These are phyloP conservation scores for Ridgeia piscesae DNA, from an alignment of 1,140 invertebrate genomes.

Conservation along the genomic window DNA sequence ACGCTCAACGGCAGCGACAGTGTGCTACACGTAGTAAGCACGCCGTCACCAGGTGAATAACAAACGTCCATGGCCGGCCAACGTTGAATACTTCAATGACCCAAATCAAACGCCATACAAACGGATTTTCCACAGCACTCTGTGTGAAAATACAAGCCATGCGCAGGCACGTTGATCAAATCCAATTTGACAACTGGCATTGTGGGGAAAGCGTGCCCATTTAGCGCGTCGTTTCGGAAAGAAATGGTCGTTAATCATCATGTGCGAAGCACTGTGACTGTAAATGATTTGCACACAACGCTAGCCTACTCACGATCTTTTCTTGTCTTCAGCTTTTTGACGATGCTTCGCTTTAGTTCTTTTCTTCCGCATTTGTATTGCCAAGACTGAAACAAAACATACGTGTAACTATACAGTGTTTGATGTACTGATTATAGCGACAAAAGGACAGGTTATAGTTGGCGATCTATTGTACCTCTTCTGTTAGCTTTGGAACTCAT, in stretches of 20 bases:
- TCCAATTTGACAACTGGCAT: background rate
- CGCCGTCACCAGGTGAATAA: constrained; percentile 3
- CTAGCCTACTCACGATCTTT: background rate
- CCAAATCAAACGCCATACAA: background rate
- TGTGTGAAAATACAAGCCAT: background rate
- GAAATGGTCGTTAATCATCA: background rate
- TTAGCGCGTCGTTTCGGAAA: background rate
- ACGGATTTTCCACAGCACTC: background rate
- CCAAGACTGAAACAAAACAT: constrained; percentile 49
- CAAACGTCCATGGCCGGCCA: background rate
- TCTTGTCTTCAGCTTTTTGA: constrained; percentile 38
- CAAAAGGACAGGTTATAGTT: constrained; percentile 11
- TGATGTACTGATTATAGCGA: background rate
- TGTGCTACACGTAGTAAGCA: background rate
- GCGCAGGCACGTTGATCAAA: background rate
- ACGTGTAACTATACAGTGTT: background rate
- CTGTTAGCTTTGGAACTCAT: constrained; percentile 52
- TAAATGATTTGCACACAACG: background rate
- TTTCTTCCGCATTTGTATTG: constrained; percentile 58
- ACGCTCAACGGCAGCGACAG: background rate
- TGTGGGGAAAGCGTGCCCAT: background rate
- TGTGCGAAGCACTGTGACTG: background rate
- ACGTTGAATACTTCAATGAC: background rate
- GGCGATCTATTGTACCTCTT: constrained; percentile 40
- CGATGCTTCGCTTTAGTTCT: constrained; percentile 51